Percentiles rank a stretch among this genome's conserved stretches.
phyloP scores from a whole-genome alignment of 2,113 vertebrate species.

The Excalfactoria chinensis region DNA sequence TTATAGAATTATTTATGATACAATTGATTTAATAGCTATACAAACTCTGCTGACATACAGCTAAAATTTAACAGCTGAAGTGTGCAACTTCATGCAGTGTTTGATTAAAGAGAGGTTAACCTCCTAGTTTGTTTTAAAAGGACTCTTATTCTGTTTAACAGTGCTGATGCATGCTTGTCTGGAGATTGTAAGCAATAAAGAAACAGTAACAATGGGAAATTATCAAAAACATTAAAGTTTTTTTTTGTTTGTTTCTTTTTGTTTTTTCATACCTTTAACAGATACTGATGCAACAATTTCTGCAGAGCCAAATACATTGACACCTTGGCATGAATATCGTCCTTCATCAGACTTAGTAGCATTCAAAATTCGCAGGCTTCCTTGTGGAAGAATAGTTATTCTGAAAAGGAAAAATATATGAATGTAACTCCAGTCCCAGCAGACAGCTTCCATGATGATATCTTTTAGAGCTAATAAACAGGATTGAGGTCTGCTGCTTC shows the following conservation, averaged over 20 bases:
- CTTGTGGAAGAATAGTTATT: slow-evolving; percentile 90
- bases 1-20: neutral
- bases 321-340: slow-evolving; percentile 87
- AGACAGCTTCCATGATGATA: neutral
- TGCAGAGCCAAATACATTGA: slow-evolving; percentile 92
- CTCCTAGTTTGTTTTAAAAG: rapidly evolving
- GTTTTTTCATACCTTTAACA: slow-evolving; percentile 89
- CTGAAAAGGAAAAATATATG: slow-evolving; percentile 79
- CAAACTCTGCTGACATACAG: neutral
- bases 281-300: slow-evolving; percentile 88
- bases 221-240: rapidly evolving
- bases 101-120: neutral
- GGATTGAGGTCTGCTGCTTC: neutral
- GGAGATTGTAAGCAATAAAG: neutral
- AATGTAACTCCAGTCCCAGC: slow-evolving; percentile 8
- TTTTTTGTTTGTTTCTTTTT: no score
- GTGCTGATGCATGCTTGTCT: neutral
- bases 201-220: neutral
- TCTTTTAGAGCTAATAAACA: slow-evolving; percentile 30
- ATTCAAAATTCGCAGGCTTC: slow-evolving; percentile 89
- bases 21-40: neutral
- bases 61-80: neutral
- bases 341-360: slow-evolving; percentile 93
- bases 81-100: neutral
- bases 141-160: neutral